Base-by-base conservation (phyloP, 2,797 vertebrate species). In the Paratrypauchen microcephalus region DNA sequence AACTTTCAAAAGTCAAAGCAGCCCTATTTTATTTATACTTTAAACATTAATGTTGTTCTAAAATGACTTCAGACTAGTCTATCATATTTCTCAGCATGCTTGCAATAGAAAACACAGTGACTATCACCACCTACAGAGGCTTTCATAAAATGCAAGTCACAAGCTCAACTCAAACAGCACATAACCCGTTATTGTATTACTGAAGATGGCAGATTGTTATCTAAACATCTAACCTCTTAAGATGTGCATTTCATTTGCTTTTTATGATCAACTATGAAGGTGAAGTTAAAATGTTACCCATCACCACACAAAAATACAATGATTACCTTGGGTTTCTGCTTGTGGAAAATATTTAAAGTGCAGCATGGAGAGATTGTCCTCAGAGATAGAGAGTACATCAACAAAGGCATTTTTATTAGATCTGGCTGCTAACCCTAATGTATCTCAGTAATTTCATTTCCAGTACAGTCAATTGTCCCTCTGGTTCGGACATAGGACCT, bases 381-480 rank as follows among this genome's bases (percentile, higher is more conserved):
- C 67, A 52, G 73, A 63, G 69, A 56, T 24, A 76, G 11, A 3
- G 41, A 77, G 69, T 62, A 75, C 72, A 70, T 71, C 6, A 72
- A 61, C 74, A 73, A 72, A 74, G 58, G 84, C 72, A 77, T 86
- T 87, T 86, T 87, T 85, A 87, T 89, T 86, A 81, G 48, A 75
- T 77, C 80, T 76, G 74, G 84, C 75, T 79, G 80, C 77, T 88
- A 84, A 87, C 87, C 84, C 76, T 70, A 15, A 70, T 77, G 73
- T 89, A 78, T 83, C 77, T 69, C 62, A 68, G 61, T 90, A 90
- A 91, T 91, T 84, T 89, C 74, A 90, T 91, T 91, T 88, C 72
- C 72, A 74, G 69, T 63, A 48, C 58, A 84, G 78, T 78, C 79
- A 60, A 88, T 76, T 75, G 85, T 70, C 86, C 81, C 85, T 89